Evolutionary conservation across 2,888 invertebrate species (phyloP).

Genomic region (Ophioninae sp.): DNA sequence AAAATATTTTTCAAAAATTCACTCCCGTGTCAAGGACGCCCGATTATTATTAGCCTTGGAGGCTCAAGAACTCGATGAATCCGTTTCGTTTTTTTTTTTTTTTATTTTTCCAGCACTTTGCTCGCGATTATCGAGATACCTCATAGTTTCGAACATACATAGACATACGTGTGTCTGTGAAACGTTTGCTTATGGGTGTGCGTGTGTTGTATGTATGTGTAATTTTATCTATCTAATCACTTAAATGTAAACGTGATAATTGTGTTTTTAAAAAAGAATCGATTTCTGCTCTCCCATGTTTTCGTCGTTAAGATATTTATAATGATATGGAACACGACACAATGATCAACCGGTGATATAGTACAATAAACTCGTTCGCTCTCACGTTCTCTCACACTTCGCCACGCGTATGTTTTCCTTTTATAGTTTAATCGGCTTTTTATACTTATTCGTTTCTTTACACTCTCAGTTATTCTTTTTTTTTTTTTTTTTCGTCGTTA

Average conservation of each 20-base stretch:
- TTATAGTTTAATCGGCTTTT: slow-evolving; percentile 15
- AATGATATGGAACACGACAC: slow-evolving; percentile 77
- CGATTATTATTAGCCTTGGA: slow-evolving; percentile 8
- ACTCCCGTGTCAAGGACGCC: background rate
- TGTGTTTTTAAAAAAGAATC: slow-evolving; percentile 52
- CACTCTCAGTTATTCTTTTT: slow-evolving; percentile 51
- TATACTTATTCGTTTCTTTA: slow-evolving; percentile 46
- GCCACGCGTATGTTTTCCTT: slow-evolving; percentile 31
- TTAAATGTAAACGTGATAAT: slow-evolving; percentile 62
- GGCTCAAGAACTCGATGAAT: slow-evolving; percentile 4
- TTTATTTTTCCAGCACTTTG: slow-evolving; percentile 33
- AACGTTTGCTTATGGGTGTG: slow-evolving; percentile 8
- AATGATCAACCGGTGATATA: slow-evolving; percentile 73
- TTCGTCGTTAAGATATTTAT: slow-evolving; percentile 61
- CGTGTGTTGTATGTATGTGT: slow-evolving; percentile 4
- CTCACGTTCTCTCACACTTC: slow-evolving; percentile 31
- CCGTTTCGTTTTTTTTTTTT: slow-evolving; percentile 14
- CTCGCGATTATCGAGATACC: slow-evolving; percentile 52
- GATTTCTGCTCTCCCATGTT: slow-evolving; percentile 60
- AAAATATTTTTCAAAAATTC: slow-evolving; percentile 3
- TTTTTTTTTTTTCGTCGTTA: slow-evolving; percentile 49
- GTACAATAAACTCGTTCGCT: slow-evolving; percentile 65
- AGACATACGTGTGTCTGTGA: background rate
- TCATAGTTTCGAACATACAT: slow-evolving; percentile 58
- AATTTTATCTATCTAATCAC: slow-evolving; percentile 62